phyloP scores from a whole-genome alignment of 2,113 vertebrate species.

The Sapayoa aenigma region DNA sequence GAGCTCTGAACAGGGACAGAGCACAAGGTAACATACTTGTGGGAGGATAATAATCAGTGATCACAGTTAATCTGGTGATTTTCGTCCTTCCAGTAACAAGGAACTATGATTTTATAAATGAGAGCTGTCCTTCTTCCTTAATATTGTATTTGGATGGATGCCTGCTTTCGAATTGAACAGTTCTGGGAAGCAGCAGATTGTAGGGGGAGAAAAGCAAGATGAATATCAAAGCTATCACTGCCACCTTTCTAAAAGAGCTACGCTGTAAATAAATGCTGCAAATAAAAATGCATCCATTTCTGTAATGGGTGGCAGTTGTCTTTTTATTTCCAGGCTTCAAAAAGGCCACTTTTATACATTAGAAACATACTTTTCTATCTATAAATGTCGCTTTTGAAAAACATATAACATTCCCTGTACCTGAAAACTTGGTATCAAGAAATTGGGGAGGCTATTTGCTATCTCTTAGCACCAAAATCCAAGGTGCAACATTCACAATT shows the following conservation, averaged over 20 bases:
- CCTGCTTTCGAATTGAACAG: not conserved
- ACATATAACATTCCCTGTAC: not conserved
- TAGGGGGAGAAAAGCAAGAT: not conserved
- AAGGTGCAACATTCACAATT: not conserved
- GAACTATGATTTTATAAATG: not conserved
- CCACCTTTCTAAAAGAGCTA: not conserved
- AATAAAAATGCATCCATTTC: not conserved
- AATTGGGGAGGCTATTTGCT: not conserved
- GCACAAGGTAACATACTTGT: not conserved
- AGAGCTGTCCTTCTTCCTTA: not conserved
- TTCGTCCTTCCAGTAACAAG: not conserved
- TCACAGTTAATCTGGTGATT: not conserved
- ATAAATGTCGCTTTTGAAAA: not conserved
- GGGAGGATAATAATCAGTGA: not conserved
- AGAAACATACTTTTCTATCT: not conserved
- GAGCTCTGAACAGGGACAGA: not conserved
- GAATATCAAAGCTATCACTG: not conserved
- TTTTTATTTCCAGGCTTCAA: conserved; percentile 20
- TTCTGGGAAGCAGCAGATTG: not conserved
- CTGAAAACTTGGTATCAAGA: not conserved
- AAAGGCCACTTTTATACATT: not conserved
- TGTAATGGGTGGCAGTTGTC: not conserved
- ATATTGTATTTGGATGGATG: not conserved
- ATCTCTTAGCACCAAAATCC: not conserved
- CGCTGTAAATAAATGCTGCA: not conserved